phyloP scores from a whole-genome alignment of 2,888 invertebrate genomes.

The Labia minor region DNA sequence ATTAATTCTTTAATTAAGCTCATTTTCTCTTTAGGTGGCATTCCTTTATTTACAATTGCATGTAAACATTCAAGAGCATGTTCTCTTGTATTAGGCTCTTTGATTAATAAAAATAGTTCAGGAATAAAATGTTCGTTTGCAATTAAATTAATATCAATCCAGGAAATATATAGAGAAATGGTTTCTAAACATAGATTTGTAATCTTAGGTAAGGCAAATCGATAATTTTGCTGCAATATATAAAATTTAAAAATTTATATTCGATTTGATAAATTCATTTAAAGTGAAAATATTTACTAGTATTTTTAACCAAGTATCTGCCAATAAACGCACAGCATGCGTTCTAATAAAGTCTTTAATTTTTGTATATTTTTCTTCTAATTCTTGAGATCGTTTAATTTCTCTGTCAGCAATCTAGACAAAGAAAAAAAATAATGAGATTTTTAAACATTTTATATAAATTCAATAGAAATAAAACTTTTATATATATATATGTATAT shows the following conservation, averaged over 20 bases:
- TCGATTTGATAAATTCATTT: not conserved
- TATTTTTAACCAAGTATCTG: conserved; percentile 44
- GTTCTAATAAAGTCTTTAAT: conserved; percentile 47
- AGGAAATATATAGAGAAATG: conserved; percentile 44
- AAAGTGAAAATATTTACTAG: conserved; percentile 37
- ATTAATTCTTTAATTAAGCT: conserved; percentile 41
- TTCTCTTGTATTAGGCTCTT: conserved; percentile 33
- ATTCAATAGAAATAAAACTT: not conserved
- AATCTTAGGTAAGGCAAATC: conserved; percentile 32
- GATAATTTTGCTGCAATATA: conserved; percentile 38
- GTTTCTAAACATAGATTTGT: conserved; percentile 39
- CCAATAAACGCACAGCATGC: conserved; percentile 40
- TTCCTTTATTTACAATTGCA: conserved; percentile 44
- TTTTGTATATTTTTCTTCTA: conserved; percentile 38
- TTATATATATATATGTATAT: not conserved
- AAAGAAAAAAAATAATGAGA: conserved; percentile 15
- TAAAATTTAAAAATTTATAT: not conserved
- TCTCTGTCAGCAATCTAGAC: conserved; percentile 38
- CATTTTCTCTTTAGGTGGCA: conserved; percentile 44
- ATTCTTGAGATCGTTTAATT: conserved; percentile 36
- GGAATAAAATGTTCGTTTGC: conserved; percentile 44
- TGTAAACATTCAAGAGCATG: conserved; percentile 43
- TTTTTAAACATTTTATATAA: not conserved
- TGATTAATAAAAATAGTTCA: conserved; percentile 36
- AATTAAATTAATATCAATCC: conserved; percentile 47